Conservation (phyloP, 2,888 invertebrate species). For the Pegoplata infirma region DNA sequence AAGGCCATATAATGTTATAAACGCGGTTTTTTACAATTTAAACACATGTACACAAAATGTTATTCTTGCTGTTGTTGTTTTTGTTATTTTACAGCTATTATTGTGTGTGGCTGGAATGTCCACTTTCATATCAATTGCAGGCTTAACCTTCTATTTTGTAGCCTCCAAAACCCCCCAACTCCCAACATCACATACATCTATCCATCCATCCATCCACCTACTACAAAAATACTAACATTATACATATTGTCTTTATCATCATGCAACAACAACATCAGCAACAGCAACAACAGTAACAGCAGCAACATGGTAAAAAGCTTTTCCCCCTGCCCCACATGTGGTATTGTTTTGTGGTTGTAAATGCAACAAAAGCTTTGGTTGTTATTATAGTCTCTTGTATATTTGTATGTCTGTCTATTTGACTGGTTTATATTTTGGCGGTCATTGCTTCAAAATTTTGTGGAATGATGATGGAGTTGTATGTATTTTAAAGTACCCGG, state of each 20-base stretch:
- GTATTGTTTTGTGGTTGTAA: conserved; percentile 60
- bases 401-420: conserved; percentile 36
- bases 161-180: conserved; percentile 9
- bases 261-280: conserved; percentile 14
- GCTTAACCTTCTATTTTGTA: conserved; percentile 56
- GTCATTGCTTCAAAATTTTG: conserved; percentile 59
- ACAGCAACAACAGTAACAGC: background rate
- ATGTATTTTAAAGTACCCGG: conserved; percentile 32
- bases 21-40: conserved; percentile 55
- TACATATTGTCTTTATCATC: conserved; percentile 58
- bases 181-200: conserved; percentile 2
- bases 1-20: conserved; percentile 51
- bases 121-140: conserved; percentile 66
- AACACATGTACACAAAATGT: conserved; percentile 56
- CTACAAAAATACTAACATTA: conserved; percentile 12
- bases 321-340: conserved; percentile 32
- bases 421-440: conserved; percentile 64
- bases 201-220: background rate
- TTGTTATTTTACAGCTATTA: conserved; percentile 28
- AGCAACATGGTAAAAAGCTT: background rate
- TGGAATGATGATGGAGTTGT: conserved; percentile 46
- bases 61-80: conserved; percentile 43
- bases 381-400: conserved; percentile 53
- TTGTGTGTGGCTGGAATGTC: conserved; percentile 49
- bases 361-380: conserved; percentile 59